Conservation (phyloP, 2,797 vertebrate species). For the Rousettus madagascariensis region DNA sequence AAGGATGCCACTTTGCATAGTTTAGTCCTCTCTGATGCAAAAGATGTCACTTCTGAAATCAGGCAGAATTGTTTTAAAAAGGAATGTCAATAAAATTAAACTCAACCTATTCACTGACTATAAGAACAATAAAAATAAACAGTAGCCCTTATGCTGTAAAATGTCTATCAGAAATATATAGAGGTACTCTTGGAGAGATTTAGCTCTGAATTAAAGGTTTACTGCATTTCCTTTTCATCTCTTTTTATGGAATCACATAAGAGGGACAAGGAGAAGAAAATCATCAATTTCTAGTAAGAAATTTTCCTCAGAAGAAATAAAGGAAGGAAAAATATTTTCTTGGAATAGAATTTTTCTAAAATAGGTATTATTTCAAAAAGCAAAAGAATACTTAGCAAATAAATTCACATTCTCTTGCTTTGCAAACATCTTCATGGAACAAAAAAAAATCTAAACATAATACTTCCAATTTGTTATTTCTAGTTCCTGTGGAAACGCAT, state of each 20-base stretch:
- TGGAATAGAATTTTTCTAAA: conserved; percentile 33
- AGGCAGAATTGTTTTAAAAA: conserved; percentile 62
- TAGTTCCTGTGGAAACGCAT: conserved; percentile 67
- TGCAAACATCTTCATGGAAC: conserved; percentile 41
- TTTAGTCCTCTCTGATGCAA: conserved; percentile 55
- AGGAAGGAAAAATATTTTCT: background rate
- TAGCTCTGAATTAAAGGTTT: conserved; percentile 4
- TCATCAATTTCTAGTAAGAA: background rate
- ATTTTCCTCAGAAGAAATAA: conserved; percentile 38
- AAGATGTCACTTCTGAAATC: conserved; percentile 63
- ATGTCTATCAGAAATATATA: conserved; percentile 21
- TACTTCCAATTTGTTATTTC: conserved; percentile 59
- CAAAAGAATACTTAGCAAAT: conserved; percentile 38
- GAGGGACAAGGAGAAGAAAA: background rate
- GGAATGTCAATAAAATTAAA: conserved; percentile 71
- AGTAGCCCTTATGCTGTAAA: background rate
- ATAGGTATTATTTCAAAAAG: background rate
- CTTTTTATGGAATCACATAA: conserved; percentile 11
- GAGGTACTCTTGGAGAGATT: background rate
- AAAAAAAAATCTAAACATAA: conserved; percentile 44
- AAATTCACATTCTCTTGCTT: conserved; percentile 47
- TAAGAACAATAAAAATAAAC: conserved; percentile 65
- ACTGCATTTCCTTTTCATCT: background rate
- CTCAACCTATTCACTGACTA: conserved; percentile 58
- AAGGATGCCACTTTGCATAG: conserved; percentile 55